These are phyloP conservation scores for Eclectus roratus DNA, from an alignment of 2,113 vertebrate genomes.

Conservation along the genomic window DNA sequence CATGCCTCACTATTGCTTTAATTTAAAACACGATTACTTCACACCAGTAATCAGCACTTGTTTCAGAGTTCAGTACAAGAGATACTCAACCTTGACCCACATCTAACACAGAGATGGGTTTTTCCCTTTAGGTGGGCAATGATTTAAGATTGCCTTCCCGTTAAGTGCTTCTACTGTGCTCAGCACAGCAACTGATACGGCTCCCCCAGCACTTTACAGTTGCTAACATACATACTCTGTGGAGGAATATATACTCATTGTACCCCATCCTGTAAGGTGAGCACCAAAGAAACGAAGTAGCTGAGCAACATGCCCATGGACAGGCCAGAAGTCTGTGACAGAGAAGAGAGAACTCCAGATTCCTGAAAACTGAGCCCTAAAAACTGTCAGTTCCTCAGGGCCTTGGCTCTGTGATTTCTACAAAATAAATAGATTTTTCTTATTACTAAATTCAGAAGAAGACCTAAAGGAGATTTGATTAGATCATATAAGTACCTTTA, in stretches of 20 bases:
- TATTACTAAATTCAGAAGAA: neutral
- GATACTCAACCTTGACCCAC: slow-evolving; percentile 25
- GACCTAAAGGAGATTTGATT: slow-evolving; percentile 18
- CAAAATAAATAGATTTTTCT: slow-evolving; percentile 36
- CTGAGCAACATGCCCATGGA: neutral
- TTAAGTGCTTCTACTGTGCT: neutral
- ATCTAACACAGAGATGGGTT: neutral
- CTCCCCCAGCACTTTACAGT: neutral
- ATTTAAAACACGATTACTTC: slow-evolving; percentile 19
- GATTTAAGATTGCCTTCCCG: slow-evolving; percentile 9
- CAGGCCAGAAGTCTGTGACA: neutral
- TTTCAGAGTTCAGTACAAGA: slow-evolving; percentile 26
- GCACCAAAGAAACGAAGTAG: neutral
- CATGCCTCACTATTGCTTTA: slow-evolving; percentile 21
- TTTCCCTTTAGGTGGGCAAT: neutral
- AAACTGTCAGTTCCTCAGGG: neutral
- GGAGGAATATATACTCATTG: neutral
- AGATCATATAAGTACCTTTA: slow-evolving; percentile 25
- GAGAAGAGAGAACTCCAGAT: neutral
- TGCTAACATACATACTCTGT: neutral
- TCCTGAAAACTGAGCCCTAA: neutral
- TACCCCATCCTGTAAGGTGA: neutral
- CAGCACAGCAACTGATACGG: neutral
- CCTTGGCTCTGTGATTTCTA: neutral
- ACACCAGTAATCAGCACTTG: slow-evolving; percentile 2